Conservation (phyloP, 2,888 invertebrate species). For the Anthrax anthrax region DNA sequence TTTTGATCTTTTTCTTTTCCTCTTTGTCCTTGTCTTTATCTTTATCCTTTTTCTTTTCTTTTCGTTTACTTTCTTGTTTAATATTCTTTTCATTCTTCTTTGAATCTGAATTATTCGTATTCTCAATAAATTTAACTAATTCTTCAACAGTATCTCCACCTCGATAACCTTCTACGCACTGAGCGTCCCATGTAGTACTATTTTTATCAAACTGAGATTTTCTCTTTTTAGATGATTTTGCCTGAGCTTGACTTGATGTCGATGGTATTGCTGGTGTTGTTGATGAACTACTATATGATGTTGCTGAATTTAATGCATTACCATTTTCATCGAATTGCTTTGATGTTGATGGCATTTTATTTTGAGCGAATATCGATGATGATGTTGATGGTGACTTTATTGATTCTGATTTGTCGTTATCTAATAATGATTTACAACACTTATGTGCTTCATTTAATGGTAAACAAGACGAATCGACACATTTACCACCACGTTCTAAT, state of each 20-base stretch:
- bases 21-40: slow-evolving; percentile 25
- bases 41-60: slow-evolving; percentile 35
- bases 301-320: slow-evolving; percentile 44
- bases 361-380: slow-evolving; percentile 9
- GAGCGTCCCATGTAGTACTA: slow-evolving; percentile 34
- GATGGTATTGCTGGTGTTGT: slow-evolving; percentile 3
- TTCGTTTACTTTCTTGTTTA: slow-evolving; percentile 35
- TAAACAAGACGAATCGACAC: slow-evolving; percentile 19
- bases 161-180: slow-evolving; percentile 62
- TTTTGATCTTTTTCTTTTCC: slow-evolving; percentile 39
- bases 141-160: slow-evolving; percentile 64
- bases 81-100: slow-evolving; percentile 35
- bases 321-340: slow-evolving; percentile 62
- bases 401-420: background rate
- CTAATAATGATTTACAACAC: background rate
- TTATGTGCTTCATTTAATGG: slow-evolving; percentile 24
- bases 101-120: slow-evolving; percentile 21
- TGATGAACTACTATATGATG: slow-evolving; percentile 35
- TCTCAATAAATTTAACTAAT: slow-evolving; percentile 64
- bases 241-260: slow-evolving; percentile 42
- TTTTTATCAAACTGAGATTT: slow-evolving; percentile 41
- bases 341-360: slow-evolving; percentile 14
- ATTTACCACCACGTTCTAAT: slow-evolving; percentile 21
- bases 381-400: slow-evolving; percentile 15
- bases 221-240: slow-evolving; percentile 40